Evolutionary conservation across 2,113 vertebrate genomes (phyloP).

Genomic region (Rhynchopsitta pachyrhyncha): DNA sequence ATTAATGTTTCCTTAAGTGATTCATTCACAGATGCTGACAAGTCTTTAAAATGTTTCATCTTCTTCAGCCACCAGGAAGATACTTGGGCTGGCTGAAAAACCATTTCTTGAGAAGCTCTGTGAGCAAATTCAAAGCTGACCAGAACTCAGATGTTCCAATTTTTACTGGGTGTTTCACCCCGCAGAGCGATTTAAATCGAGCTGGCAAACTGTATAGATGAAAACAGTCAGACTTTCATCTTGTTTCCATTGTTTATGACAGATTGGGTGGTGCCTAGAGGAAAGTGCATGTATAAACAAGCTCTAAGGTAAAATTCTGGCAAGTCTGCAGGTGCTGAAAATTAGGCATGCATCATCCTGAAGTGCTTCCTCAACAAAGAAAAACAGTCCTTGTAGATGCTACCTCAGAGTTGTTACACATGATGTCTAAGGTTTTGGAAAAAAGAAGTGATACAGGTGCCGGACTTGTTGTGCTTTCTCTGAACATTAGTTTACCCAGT

Average conservation of each 20-base stretch:
- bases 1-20: constrained; percentile 12
- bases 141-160: neutral
- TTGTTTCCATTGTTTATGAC: constrained; percentile 12
- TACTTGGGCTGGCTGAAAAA: neutral
- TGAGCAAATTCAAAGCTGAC: neutral
- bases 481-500: neutral
- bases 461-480: neutral
- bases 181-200: neutral
- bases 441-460: neutral
- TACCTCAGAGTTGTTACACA: neutral
- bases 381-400: neutral
- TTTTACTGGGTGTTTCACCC: neutral
- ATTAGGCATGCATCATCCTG: constrained; percentile 6
- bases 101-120: neutral
- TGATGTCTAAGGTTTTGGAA: neutral
- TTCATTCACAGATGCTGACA: neutral
- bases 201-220: neutral
- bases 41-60: neutral
- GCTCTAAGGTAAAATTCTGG: constrained; percentile 18
- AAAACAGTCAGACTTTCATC: neutral
- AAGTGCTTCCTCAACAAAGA: neutral
- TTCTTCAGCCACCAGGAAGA: neutral
- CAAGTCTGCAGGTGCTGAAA: constrained; percentile 14
- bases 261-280: neutral
- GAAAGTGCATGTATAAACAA: constrained; percentile 37